Base-by-base conservation (phyloP, 2,888 invertebrate species). In the Coenonympha glycerion region DNA sequence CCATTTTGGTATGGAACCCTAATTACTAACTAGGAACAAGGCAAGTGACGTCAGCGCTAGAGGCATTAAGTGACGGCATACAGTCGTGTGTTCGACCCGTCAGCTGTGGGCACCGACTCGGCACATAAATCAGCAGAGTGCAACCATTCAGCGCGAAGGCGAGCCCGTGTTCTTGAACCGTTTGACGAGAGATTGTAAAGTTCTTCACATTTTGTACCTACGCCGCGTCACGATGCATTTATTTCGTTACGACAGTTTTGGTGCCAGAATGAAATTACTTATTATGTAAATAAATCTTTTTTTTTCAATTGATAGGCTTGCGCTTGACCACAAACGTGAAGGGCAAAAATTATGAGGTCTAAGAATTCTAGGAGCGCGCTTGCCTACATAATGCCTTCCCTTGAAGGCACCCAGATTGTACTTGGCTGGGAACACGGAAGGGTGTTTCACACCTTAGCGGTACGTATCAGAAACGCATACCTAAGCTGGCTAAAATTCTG, bases 111-210 rank as follows among this genome's bases (percentile, higher is more conserved):
- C n/a, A n/a, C n/a, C n/a, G 11, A 26, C 21, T 16, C 30, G 34
- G 30, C 16, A 34, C 26, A 36, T 36, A 47, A 51, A 46, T 24
- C 31, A 31, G 44, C 37, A 45, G 46, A 44, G 39, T 40, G 33
- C 44, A 16, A 33, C 22, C 50, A 44, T 51, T 47, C 28, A 15
- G 28, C 49, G 28, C 47, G 68, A 66, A 68, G 68, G 68, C 61
- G 56, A 61, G 45, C 49, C 26, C 18, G 48, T 42, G 69, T 47
- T 64, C 66, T 68, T 70, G 68, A 70, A 67, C 68, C 63, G 64
- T 65, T 63, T 65, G 64, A 62, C 39, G 37, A 54, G 45, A 56
- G 50, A 55, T 48, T 52, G 49, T 49, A 46, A 46, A 45, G 19
- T 24, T 47, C 42, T n/a, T n/a, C 48, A 49, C 49, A 49, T 50